A percentile compares a stretch with the other conserved stretches of the same genome.
These are phyloP conservation scores for Tautogolabrus adspersus DNA, from an alignment of 2,113 vertebrate species.

Conservation along the genomic window DNA sequence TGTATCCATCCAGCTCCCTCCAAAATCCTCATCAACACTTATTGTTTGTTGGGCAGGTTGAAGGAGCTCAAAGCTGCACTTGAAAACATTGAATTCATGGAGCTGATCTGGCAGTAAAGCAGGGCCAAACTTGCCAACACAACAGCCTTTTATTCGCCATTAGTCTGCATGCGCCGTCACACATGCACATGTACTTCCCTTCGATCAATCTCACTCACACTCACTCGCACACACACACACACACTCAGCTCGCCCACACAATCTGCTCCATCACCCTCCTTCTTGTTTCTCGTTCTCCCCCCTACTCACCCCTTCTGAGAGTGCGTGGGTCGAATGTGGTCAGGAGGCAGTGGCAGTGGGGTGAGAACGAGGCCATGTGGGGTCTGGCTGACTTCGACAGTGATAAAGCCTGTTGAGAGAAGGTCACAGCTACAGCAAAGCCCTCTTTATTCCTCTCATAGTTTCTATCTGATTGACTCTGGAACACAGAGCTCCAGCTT, in stretches of 20 bases:
- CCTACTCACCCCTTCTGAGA: slow-evolving; percentile 13
- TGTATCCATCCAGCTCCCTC: background rate
- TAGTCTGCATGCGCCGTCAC: slow-evolving; percentile 50
- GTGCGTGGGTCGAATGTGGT: slow-evolving; percentile 29
- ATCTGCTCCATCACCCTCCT: slow-evolving; percentile 62
- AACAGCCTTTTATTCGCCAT: slow-evolving; percentile 53
- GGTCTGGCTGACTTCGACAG: slow-evolving; percentile 50
- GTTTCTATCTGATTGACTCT: slow-evolving; percentile 60
- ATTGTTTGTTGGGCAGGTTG: slow-evolving; percentile 38
- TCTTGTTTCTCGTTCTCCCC: slow-evolving; percentile 42
- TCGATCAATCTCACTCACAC: slow-evolving; percentile 49
- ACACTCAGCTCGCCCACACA: slow-evolving; percentile 51
- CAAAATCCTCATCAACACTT: background rate
- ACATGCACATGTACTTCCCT: slow-evolving; percentile 25
- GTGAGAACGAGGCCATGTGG: slow-evolving; percentile 48
- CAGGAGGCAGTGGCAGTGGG: slow-evolving; percentile 38
- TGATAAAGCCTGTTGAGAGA: slow-evolving; percentile 17
- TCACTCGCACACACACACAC: slow-evolving; percentile 9
- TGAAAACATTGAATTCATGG: slow-evolving; percentile 27
- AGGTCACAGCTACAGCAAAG: slow-evolving; percentile 36
- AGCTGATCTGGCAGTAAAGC: slow-evolving; percentile 45
- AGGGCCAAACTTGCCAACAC: slow-evolving; percentile 47
- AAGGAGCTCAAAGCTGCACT: slow-evolving; percentile 37
- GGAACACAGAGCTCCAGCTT: slow-evolving; percentile 41
- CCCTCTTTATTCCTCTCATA: slow-evolving; percentile 7